These are phyloP conservation scores for Zoanthus solanderi DNA, from an alignment of 92 coral and sea anemone genomes.

Conservation along the genomic window DNA sequence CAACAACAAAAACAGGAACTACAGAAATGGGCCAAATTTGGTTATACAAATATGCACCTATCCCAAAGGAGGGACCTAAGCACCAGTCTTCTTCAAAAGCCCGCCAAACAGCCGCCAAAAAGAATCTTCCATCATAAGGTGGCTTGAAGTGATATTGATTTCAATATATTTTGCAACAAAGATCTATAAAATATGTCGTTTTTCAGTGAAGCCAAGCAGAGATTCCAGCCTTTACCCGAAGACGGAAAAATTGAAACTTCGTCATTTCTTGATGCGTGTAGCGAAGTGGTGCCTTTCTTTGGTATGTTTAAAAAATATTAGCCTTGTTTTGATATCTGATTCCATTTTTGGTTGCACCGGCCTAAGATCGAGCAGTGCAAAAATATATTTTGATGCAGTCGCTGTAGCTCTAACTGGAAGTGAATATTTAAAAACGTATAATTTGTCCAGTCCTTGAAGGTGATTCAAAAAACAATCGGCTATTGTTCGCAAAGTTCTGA, in stretches of 20 bases:
- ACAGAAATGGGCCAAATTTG: slow-evolving; percentile 42
- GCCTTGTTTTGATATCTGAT: background rate
- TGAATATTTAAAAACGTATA: background rate
- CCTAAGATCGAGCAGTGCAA: slow-evolving; percentile 11
- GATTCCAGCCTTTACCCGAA: slow-evolving; percentile 81
- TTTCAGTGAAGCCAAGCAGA: slow-evolving; percentile 85
- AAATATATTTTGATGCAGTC: background rate
- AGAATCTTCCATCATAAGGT: background rate
- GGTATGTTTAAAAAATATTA: slow-evolving; percentile 63
- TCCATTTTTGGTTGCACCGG: slow-evolving; percentile 7
- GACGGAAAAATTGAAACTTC: slow-evolving; percentile 86
- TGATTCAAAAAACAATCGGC: too few species aligned
- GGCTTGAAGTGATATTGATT: background rate
- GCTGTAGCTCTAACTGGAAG: background rate
- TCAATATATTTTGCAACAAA: background rate
- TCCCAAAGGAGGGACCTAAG: slow-evolving; percentile 46
- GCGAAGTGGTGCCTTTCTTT: slow-evolving; percentile 96
- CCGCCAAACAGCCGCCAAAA: slow-evolving; percentile 30
- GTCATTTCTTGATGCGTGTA: slow-evolving; percentile 89
- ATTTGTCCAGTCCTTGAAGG: background rate
- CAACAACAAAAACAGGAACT: slow-evolving; percentile 55
- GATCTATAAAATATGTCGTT: slow-evolving; percentile 71
- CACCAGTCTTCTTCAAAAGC: slow-evolving; percentile 27
- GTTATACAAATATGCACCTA: slow-evolving; percentile 42
- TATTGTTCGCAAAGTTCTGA: background rate